Percentiles rank a stretch among this genome's conserved stretches.
Conservation (phyloP, 2,888 invertebrate genomes). For the Lypha dubia region DNA sequence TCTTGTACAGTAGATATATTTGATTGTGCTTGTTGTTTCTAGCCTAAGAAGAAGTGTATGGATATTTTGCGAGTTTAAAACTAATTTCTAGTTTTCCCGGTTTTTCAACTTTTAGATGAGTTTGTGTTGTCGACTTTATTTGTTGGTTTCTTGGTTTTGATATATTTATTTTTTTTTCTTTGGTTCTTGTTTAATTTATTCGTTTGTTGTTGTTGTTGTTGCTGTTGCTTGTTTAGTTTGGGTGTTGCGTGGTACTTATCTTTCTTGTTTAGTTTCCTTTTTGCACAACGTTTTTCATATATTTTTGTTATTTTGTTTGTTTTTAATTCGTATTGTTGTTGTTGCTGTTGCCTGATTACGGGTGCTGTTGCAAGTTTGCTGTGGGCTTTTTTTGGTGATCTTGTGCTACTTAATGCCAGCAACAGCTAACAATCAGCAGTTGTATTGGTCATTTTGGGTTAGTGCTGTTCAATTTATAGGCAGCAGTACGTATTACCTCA, state of each 20-base stretch:
- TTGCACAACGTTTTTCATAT: slow-evolving; percentile 6
- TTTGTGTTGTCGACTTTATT: slow-evolving; percentile 24
- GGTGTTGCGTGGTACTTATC: slow-evolving; percentile 63
- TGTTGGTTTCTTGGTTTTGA: slow-evolving; percentile 19
- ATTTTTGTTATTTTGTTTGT: slow-evolving; percentile 20
- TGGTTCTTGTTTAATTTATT: slow-evolving; percentile 8
- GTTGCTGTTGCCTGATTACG: slow-evolving; percentile 32
- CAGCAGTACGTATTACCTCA: slow-evolving; percentile 51
- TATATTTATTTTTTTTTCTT: too few relatives aligned
- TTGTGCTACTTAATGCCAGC: slow-evolving; percentile 71
- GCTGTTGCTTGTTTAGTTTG: slow-evolving; percentile 36
- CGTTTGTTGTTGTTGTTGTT: slow-evolving; percentile 40
- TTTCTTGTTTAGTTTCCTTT: slow-evolving; percentile 42
- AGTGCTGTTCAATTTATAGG: slow-evolving; percentile 17
- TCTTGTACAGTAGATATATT: slow-evolving; percentile 62
- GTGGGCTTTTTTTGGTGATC: slow-evolving; percentile 69
- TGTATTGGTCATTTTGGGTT: slow-evolving; percentile 55
- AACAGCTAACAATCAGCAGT: slow-evolving; percentile 55
- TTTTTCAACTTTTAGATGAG: slow-evolving; percentile 66
- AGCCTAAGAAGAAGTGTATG: background rate
- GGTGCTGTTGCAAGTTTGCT: slow-evolving; percentile 64
- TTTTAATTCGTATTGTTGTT: slow-evolving; percentile 23
- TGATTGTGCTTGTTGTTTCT: slow-evolving; percentile 39
- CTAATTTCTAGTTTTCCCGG: slow-evolving; percentile 72
- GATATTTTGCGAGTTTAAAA: slow-evolving; percentile 55